Base-by-base conservation (phyloP, 2,113 vertebrate species). In the Crotalus helleri region DNA sequence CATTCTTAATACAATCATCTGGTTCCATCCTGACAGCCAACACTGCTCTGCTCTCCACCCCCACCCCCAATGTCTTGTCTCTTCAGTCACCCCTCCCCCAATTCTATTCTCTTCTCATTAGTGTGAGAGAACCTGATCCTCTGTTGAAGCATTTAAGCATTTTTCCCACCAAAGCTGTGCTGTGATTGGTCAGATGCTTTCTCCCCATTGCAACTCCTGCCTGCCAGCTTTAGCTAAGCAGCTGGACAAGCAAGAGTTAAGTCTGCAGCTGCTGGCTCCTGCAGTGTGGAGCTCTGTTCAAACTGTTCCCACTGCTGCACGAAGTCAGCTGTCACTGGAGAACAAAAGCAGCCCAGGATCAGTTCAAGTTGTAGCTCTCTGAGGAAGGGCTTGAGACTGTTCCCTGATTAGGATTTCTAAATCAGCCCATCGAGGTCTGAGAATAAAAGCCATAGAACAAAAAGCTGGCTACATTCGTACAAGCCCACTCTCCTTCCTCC, bases 401-500 rank as follows among this genome's bases (percentile, higher is more conserved):
- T 96, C 97, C 96, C 97, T 97, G 97, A 98, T 97, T 97, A 98
- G 97, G 97, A 95, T 97, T 98, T 98, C 97, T 97, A 97, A 97
- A 97, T 98, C 98, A 96, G 97, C 95, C 96, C 97, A 97, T 97
- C 95, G 69, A 97, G 96, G 95, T 96, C 93, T 33, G 33, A n/a
- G 97, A 96, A 97, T 96, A 97, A 98, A 93, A 97, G 97, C 87
- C 90, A 0, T 92, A 85, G 94, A 97, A 97, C 97, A 98, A 98
- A 97, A 94, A 87, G 90, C 92, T 10, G 23, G 95, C 94, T 95
- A 95, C 93, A 96, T 96, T 98, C 97, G 97, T 97, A 98, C 95
- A 74, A 92, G 57, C 92, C 55, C 57, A 61, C 33, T 46, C 61
- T 92, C 94, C 95, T 96, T 90, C 94, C 91, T 87, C 94, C 81